phyloP scores from a whole-genome alignment of 2,888 invertebrate genomes.

The Dinocampus coccinellae region DNA sequence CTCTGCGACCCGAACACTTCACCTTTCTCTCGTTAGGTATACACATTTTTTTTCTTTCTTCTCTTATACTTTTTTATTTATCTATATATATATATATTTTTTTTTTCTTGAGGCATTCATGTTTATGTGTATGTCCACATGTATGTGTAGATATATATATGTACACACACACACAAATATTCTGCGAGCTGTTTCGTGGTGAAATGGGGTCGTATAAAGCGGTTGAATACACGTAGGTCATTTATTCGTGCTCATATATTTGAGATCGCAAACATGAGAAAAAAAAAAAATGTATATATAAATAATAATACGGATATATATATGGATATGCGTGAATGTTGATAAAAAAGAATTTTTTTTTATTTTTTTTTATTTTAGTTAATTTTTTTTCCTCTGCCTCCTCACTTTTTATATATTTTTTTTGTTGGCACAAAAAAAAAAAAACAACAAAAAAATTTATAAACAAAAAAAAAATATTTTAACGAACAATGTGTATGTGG shows the following conservation, averaged over 20 bases:
- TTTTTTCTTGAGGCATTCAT: background rate
- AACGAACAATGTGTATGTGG: conserved; percentile 1
- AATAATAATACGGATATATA: background rate
- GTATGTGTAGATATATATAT: too few species aligned
- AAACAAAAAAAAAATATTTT: background rate
- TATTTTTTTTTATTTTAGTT: background rate
- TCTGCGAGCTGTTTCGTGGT: conserved; percentile 16
- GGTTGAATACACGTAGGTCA: conserved; percentile 28
- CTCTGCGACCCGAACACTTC: conserved; percentile 11
- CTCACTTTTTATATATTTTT: too few species aligned
- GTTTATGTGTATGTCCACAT: background rate
- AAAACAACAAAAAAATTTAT: too few species aligned
- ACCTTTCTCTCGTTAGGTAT: conserved; percentile 14
- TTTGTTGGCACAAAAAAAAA: too few species aligned
- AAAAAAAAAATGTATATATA: background rate
- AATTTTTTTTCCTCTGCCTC: background rate
- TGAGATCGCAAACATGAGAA: conserved; percentile 21
- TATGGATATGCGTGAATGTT: background rate
- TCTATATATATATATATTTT: conserved; percentile 1
- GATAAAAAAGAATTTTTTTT: background rate
- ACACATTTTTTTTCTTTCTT: conserved; percentile 6
- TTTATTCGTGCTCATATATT: conserved; percentile 34
- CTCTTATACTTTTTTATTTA: conserved; percentile 13
- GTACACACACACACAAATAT: background rate
- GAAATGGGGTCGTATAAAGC: conserved; percentile 23